These are phyloP conservation scores for Petrosia ficiformis DNA, from an alignment of 37 sponge, comb jelly and placozoan species.

Conservation along the genomic window DNA sequence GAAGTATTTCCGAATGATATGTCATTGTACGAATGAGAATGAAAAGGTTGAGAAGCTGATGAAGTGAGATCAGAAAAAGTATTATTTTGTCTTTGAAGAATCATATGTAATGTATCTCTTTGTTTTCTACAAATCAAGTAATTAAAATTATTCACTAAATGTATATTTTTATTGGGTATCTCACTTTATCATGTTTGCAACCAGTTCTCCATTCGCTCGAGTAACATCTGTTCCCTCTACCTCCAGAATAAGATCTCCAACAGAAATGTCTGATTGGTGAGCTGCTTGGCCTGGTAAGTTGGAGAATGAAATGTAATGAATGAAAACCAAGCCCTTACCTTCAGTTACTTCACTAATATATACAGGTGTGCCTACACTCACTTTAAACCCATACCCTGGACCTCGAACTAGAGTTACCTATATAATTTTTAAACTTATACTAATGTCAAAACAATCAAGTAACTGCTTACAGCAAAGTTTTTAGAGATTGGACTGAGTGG, in stretches of 20 bases:
- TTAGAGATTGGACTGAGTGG: background rate
- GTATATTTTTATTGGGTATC: background rate
- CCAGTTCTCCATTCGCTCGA: constrained; percentile 27
- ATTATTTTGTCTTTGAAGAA: constrained; percentile 18
- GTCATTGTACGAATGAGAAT: background rate
- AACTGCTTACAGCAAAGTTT: constrained; percentile 36
- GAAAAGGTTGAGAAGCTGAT: constrained; percentile 5
- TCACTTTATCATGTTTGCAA: constrained; percentile 37
- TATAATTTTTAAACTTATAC: background rate
- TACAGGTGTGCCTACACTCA: constrained; percentile 48
- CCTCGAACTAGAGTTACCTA: constrained; percentile 51
- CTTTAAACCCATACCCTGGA: constrained; percentile 67
- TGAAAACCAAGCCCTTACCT: constrained; percentile 20
- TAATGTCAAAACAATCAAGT: no score
- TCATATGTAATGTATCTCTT: constrained; percentile 13
- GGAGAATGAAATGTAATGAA: background rate
- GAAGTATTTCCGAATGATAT: background rate
- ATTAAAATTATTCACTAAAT: background rate
- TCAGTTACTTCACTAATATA: constrained; percentile 38
- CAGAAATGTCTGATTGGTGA: constrained; percentile 25
- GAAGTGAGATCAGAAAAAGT: background rate
- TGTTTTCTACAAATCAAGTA: constrained; percentile 36
- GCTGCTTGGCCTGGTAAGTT: constrained; percentile 49
- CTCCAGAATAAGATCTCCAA: constrained; percentile 46
- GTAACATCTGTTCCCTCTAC: constrained; percentile 59